Evolutionary conservation across 1,140 invertebrate species (phyloP), one percentile per base, ranked within the genome.

Genomic region (Temnothorax curvispinosus): DNA sequence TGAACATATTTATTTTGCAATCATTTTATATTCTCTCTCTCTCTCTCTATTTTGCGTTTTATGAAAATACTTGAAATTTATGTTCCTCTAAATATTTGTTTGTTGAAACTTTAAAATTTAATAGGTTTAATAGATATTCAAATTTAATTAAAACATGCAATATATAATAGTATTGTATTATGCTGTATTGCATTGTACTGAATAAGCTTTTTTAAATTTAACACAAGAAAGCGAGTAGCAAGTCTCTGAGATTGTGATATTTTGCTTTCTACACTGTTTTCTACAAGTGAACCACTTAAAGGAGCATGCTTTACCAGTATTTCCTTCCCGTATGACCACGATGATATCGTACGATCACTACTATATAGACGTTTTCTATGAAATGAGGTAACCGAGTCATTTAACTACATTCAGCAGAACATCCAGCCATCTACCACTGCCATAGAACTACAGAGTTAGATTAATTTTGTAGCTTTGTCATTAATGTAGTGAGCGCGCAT

Each of bases 271-370:
- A 38, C 32, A 32, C 5, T 54, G 15, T 38, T 18, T 69, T 44
- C 9, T 54, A 32, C 64, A 69, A 38, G n/a, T 67, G 13, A 38
- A 21, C 13, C n/a, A 80, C 8, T 69, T 69, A 71, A 41, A 67
- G 9, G 9, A 13, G 4, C 21, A 15, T 77, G 8, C 15, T 77
- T 47, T n/a, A 62, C 15, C 7, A 32, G 38, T 77, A 47, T 56
- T 13, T 54, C 8, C 9, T 81, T 69, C 8, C 32, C 41, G 8
- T 67, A 65, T 35, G 1, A 67, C 6, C 2, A 52, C 3, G 3
- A 78, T 18, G 21, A 62, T 38, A 11, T 72, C 9, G 27, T 35
- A 38, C 21, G 4, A 44, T 4, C 9, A 56, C 0, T 27, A n/a
- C 21, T 47, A 27, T 47, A 27, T 27, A n/a, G 13, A 80, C 11